Percentiles rank a stretch among this genome's conserved stretches.
Conservation (phyloP, 2,113 vertebrate genomes). For the Melanerpes formicivorus region DNA sequence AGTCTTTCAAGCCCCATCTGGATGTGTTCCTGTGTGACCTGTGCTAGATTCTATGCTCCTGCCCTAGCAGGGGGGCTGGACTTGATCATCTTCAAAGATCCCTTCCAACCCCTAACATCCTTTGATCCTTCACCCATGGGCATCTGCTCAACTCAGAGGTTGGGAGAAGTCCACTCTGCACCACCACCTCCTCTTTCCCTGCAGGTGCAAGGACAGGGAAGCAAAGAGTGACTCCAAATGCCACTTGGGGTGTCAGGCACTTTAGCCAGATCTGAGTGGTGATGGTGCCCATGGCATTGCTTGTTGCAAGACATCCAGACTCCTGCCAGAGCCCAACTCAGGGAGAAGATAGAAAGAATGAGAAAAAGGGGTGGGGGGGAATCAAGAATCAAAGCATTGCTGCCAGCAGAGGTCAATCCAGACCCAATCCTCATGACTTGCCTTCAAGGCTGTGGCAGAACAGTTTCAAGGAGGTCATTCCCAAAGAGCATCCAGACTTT, state of each 20-base stretch:
- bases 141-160: not conserved
- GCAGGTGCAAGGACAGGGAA: not conserved
- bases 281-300: not conserved
- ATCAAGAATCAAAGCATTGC: not conserved
- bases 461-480: not conserved
- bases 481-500: not conserved
- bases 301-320: not conserved
- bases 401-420: not conserved
- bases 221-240: not conserved
- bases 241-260: conserved; percentile 39
- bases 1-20: too few relatives aligned
- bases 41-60: too few relatives aligned
- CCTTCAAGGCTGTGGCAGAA: not conserved
- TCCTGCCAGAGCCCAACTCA: not conserved
- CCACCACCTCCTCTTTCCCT: not conserved
- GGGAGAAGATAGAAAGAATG: not conserved
- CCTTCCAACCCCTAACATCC: too few relatives aligned
- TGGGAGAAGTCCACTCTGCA: not conserved
- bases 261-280: not conserved
- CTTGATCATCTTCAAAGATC: too few relatives aligned
- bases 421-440: not conserved
- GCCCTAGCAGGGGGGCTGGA: too few relatives aligned
- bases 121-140: not conserved
- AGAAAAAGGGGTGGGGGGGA: not conserved
- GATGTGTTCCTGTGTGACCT: too few relatives aligned